phyloP scores from a whole-genome alignment of 1,140 invertebrate genomes.

The Cotesia chilonis region DNA sequence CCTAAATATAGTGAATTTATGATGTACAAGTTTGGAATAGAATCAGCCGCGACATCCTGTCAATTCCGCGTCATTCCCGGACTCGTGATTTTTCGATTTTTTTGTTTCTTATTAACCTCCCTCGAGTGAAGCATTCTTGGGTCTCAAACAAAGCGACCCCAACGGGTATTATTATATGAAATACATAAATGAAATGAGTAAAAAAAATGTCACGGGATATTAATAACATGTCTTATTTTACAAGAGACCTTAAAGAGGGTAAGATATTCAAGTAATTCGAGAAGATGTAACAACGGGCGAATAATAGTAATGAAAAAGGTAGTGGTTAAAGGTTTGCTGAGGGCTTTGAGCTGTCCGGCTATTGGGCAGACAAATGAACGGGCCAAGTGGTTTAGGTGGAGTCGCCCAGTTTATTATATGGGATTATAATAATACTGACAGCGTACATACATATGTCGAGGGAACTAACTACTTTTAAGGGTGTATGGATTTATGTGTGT shows the following conservation, averaged over 20 bases:
- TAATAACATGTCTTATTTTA: slow-evolving; percentile 47
- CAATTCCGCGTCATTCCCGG: slow-evolving; percentile 43
- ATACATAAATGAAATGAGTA: background rate
- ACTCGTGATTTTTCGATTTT: slow-evolving; percentile 10
- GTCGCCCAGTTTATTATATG: slow-evolving; percentile 38
- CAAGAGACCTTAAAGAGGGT: background rate
- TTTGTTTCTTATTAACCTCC: background rate
- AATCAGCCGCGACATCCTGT: slow-evolving; percentile 48
- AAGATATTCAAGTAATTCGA: slow-evolving; percentile 33
- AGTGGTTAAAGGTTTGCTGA: slow-evolving; percentile 43
- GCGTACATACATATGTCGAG: background rate
- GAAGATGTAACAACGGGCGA: slow-evolving; percentile 28
- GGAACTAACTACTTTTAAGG: slow-evolving; percentile 12
- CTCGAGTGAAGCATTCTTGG: slow-evolving; percentile 19
- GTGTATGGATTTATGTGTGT: slow-evolving; percentile 34
- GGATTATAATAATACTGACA: slow-evolving; percentile 40
- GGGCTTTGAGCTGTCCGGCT: slow-evolving; percentile 56
- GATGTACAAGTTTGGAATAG: background rate
- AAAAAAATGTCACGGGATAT: slow-evolving; percentile 35
- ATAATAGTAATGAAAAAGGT: slow-evolving; percentile 46
- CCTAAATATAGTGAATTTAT: background rate
- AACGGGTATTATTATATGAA: slow-evolving; percentile 4
- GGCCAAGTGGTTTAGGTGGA: slow-evolving; percentile 49
- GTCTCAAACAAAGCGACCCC: slow-evolving; percentile 15
- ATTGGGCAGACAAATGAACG: slow-evolving; percentile 57